These are phyloP conservation scores for Theropithecus gelada DNA, from an alignment of 2,113 vertebrate genomes.

Conservation along the genomic window DNA sequence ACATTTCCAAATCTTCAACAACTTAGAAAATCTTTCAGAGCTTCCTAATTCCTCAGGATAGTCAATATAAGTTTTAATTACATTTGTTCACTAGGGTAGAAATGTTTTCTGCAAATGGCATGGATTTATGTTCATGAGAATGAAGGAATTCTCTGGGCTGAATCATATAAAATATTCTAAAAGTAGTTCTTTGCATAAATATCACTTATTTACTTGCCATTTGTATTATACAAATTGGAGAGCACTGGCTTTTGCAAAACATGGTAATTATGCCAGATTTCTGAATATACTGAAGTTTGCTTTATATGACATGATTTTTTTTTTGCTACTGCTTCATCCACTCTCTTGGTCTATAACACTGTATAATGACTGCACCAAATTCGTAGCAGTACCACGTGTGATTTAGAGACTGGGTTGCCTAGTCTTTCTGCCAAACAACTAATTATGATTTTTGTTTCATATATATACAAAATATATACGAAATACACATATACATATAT, in stretches of 20 bases:
- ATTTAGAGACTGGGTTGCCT: neutral
- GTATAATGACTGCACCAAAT: neutral
- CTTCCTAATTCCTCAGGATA: neutral
- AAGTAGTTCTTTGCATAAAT: neutral
- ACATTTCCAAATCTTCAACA: neutral
- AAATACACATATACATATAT: too few relatives aligned
- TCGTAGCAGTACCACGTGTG: neutral
- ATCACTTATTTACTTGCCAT: neutral
- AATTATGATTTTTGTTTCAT: neutral
- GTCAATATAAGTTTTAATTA: neutral
- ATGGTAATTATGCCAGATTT: neutral
- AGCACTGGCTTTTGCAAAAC: neutral
- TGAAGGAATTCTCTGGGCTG: neutral
- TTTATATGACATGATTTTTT: neutral
- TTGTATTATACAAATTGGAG: neutral
- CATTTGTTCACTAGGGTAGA: neutral
- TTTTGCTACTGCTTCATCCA: neutral
- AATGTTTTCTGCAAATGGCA: constrained; percentile 3
- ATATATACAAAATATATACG: neutral
- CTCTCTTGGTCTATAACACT: neutral
- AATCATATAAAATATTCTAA: neutral
- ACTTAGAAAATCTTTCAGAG: constrained; percentile 5
- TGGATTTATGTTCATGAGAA: neutral
- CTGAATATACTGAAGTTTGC: neutral
- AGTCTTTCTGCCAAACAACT: neutral